Base-by-base conservation (phyloP, 2,888 invertebrate species). In the Ormyrus thymus region DNA sequence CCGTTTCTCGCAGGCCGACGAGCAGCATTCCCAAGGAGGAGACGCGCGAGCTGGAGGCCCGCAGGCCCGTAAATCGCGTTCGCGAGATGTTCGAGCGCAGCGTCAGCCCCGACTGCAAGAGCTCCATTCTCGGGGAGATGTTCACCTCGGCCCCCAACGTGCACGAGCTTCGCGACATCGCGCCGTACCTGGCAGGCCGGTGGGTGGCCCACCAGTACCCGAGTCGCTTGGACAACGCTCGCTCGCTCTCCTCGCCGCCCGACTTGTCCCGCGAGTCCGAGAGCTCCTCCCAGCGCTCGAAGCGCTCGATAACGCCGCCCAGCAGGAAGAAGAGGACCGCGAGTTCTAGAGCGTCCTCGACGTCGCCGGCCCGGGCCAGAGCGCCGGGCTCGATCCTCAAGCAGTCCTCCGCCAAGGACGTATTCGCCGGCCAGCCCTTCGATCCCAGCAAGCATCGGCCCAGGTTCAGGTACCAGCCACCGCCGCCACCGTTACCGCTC, bases 131-230 rank as follows among this genome's bases (percentile, higher is more conserved):
- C 50, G 95, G 95, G 0, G 94, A 95, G 84, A 95, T 94, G 92
- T 96, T 95, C 86, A 94, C 95, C 0, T 96, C 96, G 1, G 94
- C 95, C 55, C 96, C 96, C 4, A 95, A 95, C 85, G 92, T 96
- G 29, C 93, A 94, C 83, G 95, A 96, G 85, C 90, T 96, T 1
- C 92, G 94, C 9, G 95, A 95, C 84, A 95, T 96, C 70, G 94
- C 95, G 0, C 95, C 95, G 0, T 96, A 96, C 89, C 89, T 96
- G 80, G 93, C 94, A 0, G 96, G 95, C 1, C 92, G 94, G 7
- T 96, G 96, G 96, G 93, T 94, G 55, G 96, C 96, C 0, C 96
- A 96, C 88, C 93, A 92, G 83, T 95, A 93, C 87, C 96, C 96
- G 0, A 94, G 92, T 84, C 92, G 92, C 1, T 92, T 92, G 77